These are phyloP conservation scores for Megaceryle alcyon DNA, from an alignment of 2,797 vertebrate species.

Conservation along the genomic window DNA sequence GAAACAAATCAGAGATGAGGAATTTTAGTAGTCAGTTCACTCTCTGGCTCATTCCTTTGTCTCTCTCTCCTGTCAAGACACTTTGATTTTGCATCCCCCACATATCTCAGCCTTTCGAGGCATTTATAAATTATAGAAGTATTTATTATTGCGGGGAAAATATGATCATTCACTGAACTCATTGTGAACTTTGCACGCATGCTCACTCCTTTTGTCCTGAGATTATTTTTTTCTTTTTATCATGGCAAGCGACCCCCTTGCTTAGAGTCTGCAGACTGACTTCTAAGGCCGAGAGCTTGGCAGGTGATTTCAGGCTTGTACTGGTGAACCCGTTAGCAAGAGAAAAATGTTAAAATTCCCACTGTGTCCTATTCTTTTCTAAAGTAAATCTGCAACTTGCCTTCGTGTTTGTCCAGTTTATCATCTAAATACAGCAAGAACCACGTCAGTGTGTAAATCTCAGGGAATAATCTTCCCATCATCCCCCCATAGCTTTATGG, in stretches of 20 bases:
- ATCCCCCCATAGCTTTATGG: not conserved
- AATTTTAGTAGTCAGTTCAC: constrained; percentile 60
- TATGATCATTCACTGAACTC: constrained; percentile 63
- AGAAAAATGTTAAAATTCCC: not conserved
- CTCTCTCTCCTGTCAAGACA: constrained; percentile 46
- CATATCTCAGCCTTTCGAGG: constrained; percentile 41
- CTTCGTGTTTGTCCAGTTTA: not conserved
- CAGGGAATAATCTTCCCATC: not conserved
- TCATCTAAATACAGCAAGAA: not conserved
- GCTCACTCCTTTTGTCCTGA: not conserved
- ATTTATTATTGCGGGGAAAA: constrained; percentile 69
- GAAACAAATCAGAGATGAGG: constrained; percentile 55
- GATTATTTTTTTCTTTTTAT: not conserved
- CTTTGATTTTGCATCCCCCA: constrained; percentile 64
- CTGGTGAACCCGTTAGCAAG: not conserved
- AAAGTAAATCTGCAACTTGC: not conserved
- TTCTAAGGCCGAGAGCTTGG: not conserved
- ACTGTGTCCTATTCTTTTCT: not conserved
- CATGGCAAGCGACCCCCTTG: not conserved
- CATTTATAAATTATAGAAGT: constrained; percentile 64
- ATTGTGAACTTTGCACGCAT: constrained; percentile 42
- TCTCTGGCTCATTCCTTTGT: constrained; percentile 58
- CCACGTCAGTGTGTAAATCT: not conserved
- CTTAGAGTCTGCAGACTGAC: not conserved
- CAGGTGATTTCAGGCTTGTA: constrained; percentile 3